These are phyloP conservation scores for Zaprionus capensis DNA, from an alignment of 1,140 invertebrate genomes.

Conservation along the genomic window DNA sequence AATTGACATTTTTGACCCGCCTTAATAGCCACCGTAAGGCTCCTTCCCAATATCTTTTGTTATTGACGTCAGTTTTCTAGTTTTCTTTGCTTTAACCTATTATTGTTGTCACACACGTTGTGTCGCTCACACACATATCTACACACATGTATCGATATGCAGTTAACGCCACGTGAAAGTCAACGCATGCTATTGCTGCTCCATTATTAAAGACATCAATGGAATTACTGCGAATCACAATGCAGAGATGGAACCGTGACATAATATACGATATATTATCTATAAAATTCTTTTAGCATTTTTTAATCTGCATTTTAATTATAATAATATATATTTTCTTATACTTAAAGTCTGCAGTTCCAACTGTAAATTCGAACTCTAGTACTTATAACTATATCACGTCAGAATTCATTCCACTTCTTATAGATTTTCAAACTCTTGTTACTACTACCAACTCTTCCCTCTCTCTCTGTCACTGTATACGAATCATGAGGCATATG, in stretches of 20 bases:
- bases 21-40: slow-evolving; percentile 6
- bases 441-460: not conserved
- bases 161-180: slow-evolving; percentile 44
- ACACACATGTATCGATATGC: slow-evolving; percentile 10
- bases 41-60: not conserved
- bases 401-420: too few species aligned
- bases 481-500: slow-evolving; percentile 12
- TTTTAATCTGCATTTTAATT: not conserved
- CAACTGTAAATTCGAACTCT: not conserved
- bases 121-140: not conserved
- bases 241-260: not conserved
- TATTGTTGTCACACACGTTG: slow-evolving; percentile 9
- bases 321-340: too few species aligned
- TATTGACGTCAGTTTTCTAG: slow-evolving; percentile 30
- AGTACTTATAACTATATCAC: too few species aligned
- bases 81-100: slow-evolving; percentile 23
- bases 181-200: slow-evolving; percentile 1
- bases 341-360: not conserved
- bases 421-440: too few species aligned
- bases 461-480: not conserved
- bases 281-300: not conserved
- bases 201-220: not conserved
- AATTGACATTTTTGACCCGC: slow-evolving; percentile 37
- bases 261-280: not conserved
- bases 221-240: not conserved